Percentiles rank a stretch among this genome's conserved stretches.
These are phyloP conservation scores for Diachasmimorpha longicaudata DNA, from an alignment of 1,140 invertebrate genomes.

Conservation along the genomic window DNA sequence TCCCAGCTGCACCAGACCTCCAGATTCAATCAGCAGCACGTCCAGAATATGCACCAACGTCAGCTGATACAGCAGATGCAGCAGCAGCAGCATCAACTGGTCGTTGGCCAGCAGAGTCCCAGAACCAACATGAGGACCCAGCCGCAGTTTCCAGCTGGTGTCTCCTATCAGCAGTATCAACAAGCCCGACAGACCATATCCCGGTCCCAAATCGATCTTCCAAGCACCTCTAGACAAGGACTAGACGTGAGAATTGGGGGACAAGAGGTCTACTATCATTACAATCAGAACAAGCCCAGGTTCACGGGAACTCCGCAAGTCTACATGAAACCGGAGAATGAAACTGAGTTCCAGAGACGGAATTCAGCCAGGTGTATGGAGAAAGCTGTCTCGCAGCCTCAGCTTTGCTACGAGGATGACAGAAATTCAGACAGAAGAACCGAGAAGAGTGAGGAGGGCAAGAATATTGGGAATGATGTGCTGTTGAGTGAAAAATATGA, in stretches of 20 bases:
- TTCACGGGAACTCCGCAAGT: slow-evolving; percentile 46
- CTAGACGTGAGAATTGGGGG: slow-evolving; percentile 46
- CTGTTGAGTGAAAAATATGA: slow-evolving; percentile 55
- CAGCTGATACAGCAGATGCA: slow-evolving; percentile 67
- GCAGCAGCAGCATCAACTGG: slow-evolving; percentile 61
- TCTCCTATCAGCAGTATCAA: slow-evolving; percentile 55
- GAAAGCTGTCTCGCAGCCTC: slow-evolving; percentile 70
- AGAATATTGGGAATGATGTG: slow-evolving; percentile 32
- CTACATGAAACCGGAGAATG: slow-evolving; percentile 52
- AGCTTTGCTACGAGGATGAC: slow-evolving; percentile 67
- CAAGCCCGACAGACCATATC: slow-evolving; percentile 57
- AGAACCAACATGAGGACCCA: slow-evolving; percentile 38
- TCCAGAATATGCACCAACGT: slow-evolving; percentile 59
- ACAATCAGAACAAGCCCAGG: slow-evolving; percentile 45
- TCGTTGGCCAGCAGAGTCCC: slow-evolving; percentile 31
- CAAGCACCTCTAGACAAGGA: slow-evolving; percentile 51
- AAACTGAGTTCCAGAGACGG: slow-evolving; percentile 45
- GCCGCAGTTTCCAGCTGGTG: slow-evolving; percentile 48
- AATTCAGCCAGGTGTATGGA: slow-evolving; percentile 52
- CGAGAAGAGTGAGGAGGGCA: slow-evolving; percentile 41
- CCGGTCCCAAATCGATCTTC: slow-evolving; percentile 55
- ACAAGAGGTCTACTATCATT: slow-evolving; percentile 56
- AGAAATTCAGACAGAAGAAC: slow-evolving; percentile 33
- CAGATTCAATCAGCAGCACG: slow-evolving; percentile 54
- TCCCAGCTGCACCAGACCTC: slow-evolving; percentile 53